Evolutionary conservation across 2,113 vertebrate genomes (phyloP).

Genomic region (Clarias magur): DNA sequence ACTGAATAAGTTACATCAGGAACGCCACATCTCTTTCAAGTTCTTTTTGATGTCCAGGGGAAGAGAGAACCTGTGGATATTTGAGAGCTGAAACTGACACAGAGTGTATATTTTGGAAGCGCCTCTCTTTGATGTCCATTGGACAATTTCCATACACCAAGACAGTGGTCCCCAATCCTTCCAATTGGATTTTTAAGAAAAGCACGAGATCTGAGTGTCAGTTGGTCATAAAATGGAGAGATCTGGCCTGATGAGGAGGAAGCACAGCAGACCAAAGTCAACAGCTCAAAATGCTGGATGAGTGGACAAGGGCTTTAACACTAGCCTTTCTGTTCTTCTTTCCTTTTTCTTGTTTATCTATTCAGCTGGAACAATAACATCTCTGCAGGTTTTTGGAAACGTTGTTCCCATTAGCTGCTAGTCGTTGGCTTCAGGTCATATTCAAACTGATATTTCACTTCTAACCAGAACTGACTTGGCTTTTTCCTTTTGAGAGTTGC

Average conservation of each 20-base stretch:
- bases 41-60: slow-evolving; percentile 53
- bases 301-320: slow-evolving; percentile 35
- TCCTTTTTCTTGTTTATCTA: slow-evolving; percentile 32
- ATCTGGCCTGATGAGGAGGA: slow-evolving; percentile 43
- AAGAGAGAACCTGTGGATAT: slow-evolving; percentile 52
- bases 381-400: slow-evolving; percentile 2
- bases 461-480: background rate
- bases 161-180: slow-evolving; percentile 52
- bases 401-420: slow-evolving; percentile 5
- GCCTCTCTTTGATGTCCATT: slow-evolving; percentile 47
- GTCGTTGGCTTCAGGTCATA: background rate
- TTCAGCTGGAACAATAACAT: slow-evolving; percentile 48
- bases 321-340: slow-evolving; percentile 40
- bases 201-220: slow-evolving; percentile 42
- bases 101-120: slow-evolving; percentile 54
- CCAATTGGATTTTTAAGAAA: slow-evolving; percentile 43
- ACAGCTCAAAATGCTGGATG: slow-evolving; percentile 37
- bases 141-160: slow-evolving; percentile 40
- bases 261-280: slow-evolving; percentile 46
- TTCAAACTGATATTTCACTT: background rate
- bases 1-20: slow-evolving; percentile 49
- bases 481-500: background rate
- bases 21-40: slow-evolving; percentile 53
- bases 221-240: slow-evolving; percentile 45
- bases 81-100: slow-evolving; percentile 45